These are phyloP conservation scores for Gorsachius goisagi DNA, from an alignment of 2,113 vertebrate genomes.

Conservation along the genomic window DNA sequence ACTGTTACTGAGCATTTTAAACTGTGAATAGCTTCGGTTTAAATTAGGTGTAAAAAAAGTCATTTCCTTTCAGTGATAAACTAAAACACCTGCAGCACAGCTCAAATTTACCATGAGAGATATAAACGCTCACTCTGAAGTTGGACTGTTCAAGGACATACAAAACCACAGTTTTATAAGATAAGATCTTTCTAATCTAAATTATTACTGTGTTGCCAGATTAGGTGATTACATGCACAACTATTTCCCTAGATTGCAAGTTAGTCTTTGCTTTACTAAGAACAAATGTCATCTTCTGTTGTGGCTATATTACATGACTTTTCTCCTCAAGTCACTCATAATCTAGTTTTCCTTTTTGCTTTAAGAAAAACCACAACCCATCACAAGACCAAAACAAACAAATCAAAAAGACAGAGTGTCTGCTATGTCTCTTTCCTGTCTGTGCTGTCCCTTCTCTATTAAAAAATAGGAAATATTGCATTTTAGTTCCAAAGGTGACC, in stretches of 20 bases:
- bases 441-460: neutral
- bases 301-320: neutral
- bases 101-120: constrained; percentile 77
- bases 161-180: constrained; percentile 36
- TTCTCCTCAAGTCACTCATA: neutral
- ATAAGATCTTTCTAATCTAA: constrained; percentile 47
- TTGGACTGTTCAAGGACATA: constrained; percentile 9
- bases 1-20: constrained; percentile 92
- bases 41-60: constrained; percentile 99
- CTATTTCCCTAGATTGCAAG: neutral
- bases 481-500: neutral
- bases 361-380: neutral
- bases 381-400: neutral
- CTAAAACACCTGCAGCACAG: constrained; percentile 82
- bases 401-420: neutral
- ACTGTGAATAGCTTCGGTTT: constrained; percentile 97
- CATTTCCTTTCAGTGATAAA: constrained; percentile 98
- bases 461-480: neutral
- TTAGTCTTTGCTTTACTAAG: neutral
- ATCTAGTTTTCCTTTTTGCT: neutral
- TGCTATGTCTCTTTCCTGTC: neutral
- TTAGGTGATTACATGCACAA: neutral
- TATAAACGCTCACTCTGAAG: constrained; percentile 63
- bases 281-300: neutral
- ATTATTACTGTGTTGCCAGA: neutral